Percentiles rank a stretch among this genome's conserved stretches.
phyloP scores from a whole-genome alignment of 2,113 vertebrate species.

The Clupea harengus region DNA sequence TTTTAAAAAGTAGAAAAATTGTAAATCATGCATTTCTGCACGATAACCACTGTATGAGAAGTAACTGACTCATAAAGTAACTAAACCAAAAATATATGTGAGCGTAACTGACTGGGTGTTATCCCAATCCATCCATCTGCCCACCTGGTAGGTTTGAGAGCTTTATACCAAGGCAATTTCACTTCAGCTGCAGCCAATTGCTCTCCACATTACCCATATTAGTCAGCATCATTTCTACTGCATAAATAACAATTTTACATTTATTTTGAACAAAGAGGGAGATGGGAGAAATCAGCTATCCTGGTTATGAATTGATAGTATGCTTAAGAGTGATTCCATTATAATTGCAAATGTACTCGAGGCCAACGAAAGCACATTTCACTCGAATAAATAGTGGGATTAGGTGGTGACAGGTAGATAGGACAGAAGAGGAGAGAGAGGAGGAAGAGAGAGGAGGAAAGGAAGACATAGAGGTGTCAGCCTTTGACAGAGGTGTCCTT shows the following conservation, averaged over 20 bases:
- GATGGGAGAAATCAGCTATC: background rate
- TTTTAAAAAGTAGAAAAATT: background rate
- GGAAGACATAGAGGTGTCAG: constrained; percentile 14
- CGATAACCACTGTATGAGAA: background rate
- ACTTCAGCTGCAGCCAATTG: background rate
- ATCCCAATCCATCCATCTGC: background rate
- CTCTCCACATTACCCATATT: background rate
- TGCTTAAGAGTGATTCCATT: background rate
- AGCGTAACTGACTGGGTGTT: background rate
- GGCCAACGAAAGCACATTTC: background rate
- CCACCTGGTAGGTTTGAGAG: background rate
- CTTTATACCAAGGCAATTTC: background rate
- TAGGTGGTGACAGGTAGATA: background rate
- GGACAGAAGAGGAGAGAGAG: background rate
- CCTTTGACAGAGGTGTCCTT: constrained; percentile 24
- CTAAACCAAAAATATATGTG: background rate
- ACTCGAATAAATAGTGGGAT: background rate
- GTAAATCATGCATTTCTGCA: background rate
- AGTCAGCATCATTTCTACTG: background rate
- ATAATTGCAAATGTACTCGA: background rate
- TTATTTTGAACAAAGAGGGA: background rate
- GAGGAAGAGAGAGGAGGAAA: background rate
- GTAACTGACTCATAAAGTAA: background rate
- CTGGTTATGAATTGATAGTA: background rate
- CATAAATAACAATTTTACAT: background rate